Percentiles rank a stretch among this genome's conserved stretches.
Conservation (phyloP, 2,888 invertebrate genomes). For the Pachymerium ferrugineum region DNA sequence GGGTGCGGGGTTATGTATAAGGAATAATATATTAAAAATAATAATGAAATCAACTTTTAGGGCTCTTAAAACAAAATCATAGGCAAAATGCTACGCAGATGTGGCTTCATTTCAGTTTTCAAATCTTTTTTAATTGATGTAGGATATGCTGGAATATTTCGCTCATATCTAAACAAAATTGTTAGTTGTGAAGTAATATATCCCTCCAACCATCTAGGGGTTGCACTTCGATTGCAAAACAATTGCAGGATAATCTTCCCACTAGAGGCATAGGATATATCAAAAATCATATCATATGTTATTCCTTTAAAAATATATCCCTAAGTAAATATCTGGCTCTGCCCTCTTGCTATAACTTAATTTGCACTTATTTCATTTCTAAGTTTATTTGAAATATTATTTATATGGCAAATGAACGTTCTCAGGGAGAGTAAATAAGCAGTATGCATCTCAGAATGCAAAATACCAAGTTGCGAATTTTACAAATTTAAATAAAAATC, state of each 20-base stretch:
- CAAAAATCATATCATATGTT: not conserved
- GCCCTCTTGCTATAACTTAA: not conserved
- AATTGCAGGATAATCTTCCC: constrained; percentile 18
- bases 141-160: not conserved
- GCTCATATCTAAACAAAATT: constrained; percentile 1
- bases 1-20: too few species aligned
- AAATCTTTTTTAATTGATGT: not conserved
- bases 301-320: not conserved
- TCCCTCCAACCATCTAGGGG: constrained; percentile 7
- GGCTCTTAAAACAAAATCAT: not conserved
- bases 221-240: constrained; percentile 16
- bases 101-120: not conserved
- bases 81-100: not conserved
- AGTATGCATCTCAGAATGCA: too few species aligned
- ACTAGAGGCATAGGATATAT: not conserved
- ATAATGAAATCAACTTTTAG: not conserved
- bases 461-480: too few species aligned
- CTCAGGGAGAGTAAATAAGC: not conserved
- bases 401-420: not conserved
- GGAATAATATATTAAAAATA: too few species aligned
- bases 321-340: not conserved
- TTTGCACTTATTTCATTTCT: not conserved
- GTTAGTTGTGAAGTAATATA: not conserved
- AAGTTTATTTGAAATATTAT: not conserved
- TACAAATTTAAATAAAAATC: not conserved